These are phyloP conservation scores for Tenthredo scrophulariae DNA, from an alignment of 2,888 invertebrate genomes.

Conservation along the genomic window DNA sequence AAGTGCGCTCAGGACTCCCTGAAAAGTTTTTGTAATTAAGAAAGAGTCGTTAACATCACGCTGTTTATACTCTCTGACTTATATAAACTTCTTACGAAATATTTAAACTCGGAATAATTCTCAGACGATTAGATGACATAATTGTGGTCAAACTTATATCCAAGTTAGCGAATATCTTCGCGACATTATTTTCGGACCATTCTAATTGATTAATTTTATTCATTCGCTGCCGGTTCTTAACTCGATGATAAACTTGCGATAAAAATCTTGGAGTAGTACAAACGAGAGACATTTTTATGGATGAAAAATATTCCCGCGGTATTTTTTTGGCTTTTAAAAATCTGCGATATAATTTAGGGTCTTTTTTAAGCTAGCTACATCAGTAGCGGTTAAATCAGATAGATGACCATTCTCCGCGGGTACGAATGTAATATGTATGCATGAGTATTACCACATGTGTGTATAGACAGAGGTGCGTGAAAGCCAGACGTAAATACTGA, in stretches of 20 bases:
- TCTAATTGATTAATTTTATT: conserved; percentile 5
- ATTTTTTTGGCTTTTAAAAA: neutral
- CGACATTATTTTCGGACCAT: neutral
- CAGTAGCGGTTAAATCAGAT: conserved; percentile 7
- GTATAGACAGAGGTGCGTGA: neutral
- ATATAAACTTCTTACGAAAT: conserved; percentile 26
- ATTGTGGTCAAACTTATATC: conserved; percentile 29
- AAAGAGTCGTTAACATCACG: neutral
- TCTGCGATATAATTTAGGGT: neutral
- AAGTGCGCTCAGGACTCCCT: neutral
- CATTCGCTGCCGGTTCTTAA: neutral
- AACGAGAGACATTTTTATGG: neutral
- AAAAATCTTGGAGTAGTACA: neutral
- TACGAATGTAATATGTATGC: neutral
- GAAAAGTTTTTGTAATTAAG: conserved; percentile 17
- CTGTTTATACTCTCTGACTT: neutral
- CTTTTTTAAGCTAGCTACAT: neutral
- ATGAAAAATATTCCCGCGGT: neutral
- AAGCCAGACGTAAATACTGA: conserved; percentile 43
- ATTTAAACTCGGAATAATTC: neutral
- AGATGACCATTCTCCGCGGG: neutral
- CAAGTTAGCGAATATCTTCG: neutral
- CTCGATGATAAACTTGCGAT: neutral
- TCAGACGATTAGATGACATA: neutral
- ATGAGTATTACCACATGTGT: neutral